These are phyloP conservation scores for Cyanoliseus patagonus DNA, from an alignment of 2,113 vertebrate species.

Conservation along the genomic window DNA sequence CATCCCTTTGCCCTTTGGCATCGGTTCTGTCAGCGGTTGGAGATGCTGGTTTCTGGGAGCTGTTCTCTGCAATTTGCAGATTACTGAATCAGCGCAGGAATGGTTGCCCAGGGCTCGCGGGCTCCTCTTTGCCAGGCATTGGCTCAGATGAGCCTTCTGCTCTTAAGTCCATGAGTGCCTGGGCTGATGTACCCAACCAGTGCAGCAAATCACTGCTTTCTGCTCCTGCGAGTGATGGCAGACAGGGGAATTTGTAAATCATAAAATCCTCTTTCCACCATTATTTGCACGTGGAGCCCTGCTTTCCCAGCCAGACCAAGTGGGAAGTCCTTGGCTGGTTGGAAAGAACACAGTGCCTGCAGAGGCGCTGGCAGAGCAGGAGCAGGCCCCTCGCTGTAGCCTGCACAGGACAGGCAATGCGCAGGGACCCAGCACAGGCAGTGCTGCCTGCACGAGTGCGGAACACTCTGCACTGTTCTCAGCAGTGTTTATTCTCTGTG, in stretches of 20 bases:
- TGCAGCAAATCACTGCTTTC: background rate
- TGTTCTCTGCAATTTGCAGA: slow-evolving; percentile 24
- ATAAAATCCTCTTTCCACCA: background rate
- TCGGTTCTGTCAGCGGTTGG: fast-evolving
- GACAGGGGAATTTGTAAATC: background rate
- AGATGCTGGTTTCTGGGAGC: background rate
- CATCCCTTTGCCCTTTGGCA: background rate
- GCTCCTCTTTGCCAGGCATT: slow-evolving; percentile 2
- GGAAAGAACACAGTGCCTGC: background rate
- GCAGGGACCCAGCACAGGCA: background rate
- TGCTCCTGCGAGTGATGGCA: background rate
- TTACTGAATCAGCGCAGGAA: slow-evolving; percentile 35
- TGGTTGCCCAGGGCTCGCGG: background rate
- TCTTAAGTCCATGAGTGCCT: background rate
- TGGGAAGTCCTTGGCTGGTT: background rate
- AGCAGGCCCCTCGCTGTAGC: fast-evolving
- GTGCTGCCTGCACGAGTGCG: fast-evolving
- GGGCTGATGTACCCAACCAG: background rate
- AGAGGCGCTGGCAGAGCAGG: background rate
- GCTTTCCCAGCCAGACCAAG: background rate
- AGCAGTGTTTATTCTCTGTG: background rate
- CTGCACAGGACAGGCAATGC: fast-evolving
- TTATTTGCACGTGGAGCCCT: background rate
- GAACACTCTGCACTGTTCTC: background rate
- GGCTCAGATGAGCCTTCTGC: slow-evolving; percentile 33